A percentile compares a stretch with the other conserved stretches of the same genome.
Conservation (phyloP, 2,113 vertebrate genomes). For the Chaetodon trifascialis region DNA sequence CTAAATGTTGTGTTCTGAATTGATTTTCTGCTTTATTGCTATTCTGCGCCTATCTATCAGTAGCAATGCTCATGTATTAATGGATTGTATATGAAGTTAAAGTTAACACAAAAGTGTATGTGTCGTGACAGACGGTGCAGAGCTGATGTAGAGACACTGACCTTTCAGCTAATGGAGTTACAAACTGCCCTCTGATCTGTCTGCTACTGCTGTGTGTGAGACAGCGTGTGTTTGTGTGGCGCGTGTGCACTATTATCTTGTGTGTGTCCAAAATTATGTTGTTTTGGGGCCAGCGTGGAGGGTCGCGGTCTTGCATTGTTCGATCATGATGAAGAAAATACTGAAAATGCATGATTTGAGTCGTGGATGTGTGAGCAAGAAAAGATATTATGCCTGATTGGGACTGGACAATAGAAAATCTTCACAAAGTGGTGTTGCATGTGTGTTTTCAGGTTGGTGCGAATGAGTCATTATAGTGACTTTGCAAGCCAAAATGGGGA, state of each 20-base stretch:
- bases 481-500: background rate
- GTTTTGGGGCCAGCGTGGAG: background rate
- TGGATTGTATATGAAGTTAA: constrained; percentile 57
- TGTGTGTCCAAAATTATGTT: background rate
- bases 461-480: background rate
- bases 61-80: constrained; percentile 42
- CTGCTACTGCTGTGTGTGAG: constrained; percentile 1
- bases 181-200: constrained; percentile 54
- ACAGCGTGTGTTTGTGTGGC: background rate
- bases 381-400: background rate
- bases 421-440: background rate
- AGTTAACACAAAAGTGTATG: constrained; percentile 44
- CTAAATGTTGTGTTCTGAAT: constrained; percentile 37
- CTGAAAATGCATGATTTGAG: background rate
- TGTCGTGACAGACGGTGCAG: constrained; percentile 43
- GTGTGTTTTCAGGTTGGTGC: background rate
- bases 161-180: constrained; percentile 67
- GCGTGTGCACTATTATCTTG: background rate
- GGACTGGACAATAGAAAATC: background rate
- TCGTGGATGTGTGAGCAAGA: background rate
- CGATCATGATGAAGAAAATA: background rate
- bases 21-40: constrained; percentile 33
- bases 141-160: constrained; percentile 65
- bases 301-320: constrained; percentile 2
- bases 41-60: constrained; percentile 31